Evolutionary conservation across 2,113 vertebrate species (phyloP), one percentile per base, ranked within the genome.

Genomic region (Corvus hawaiiensis): DNA sequence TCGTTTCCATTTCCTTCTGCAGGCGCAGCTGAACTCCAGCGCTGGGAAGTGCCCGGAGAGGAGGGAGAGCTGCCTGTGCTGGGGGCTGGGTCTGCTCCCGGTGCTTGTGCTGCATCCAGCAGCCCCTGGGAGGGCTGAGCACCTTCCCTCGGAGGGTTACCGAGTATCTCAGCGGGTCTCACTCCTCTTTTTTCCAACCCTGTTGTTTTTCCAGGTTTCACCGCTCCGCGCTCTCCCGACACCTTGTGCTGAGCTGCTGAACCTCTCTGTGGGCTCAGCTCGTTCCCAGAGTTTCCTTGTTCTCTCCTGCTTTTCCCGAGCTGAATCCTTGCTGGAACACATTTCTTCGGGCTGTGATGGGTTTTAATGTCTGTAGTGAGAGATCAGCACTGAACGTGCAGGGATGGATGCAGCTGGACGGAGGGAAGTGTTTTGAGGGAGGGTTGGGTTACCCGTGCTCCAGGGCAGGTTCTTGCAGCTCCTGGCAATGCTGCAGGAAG

Each of bases 1-100:
- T 63, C 6, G 64, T 73, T 68, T 63, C 72, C 87, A 78, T 88
- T 61, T 79, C 89, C 95, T 93, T 54, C 69, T 82, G 27, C 49
- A 43, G 63, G 74, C 76, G 46, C 54, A 51, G 68, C 69, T 35
- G 92, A 68, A 27, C 48, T 37, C 51, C 68, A n/a, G 56, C 75
- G 54, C 73, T 26, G 87, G 73, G 66, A 61, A 37, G 43, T 1
- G 55, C 32, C 54, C 13, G 33, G 46, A 17, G 63, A n/a, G 39
- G 13, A 33, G 80, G 35, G 44, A 10, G 4, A 58, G 58, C 63
- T 32, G 0, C 4, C 39, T 6, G 73, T 11, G 67, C 69, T 4
- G 66, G 83, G 85, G 33, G 56, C 58, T 35, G 33, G 1, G 56
- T 4, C 13, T 16, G 58, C 58, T 59, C 22, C 23, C 5, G 23